Conservation (phyloP, 2,797 vertebrate species). For the Siniperca obscura region DNA sequence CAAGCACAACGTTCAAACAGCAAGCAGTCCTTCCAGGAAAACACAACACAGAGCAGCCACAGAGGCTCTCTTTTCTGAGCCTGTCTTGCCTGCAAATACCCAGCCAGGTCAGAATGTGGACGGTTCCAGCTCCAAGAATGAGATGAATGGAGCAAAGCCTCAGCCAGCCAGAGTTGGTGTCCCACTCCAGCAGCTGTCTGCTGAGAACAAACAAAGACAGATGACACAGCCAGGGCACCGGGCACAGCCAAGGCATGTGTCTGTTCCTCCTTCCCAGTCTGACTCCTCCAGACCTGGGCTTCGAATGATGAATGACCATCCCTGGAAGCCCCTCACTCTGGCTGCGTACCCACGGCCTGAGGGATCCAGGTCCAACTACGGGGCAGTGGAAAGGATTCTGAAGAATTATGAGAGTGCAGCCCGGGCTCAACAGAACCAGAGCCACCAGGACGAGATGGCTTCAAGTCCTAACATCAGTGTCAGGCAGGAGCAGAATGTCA, state of each 20-base stretch:
- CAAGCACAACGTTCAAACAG: conserved; percentile 60
- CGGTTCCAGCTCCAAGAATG: conserved; percentile 56
- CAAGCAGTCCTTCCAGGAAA: conserved; percentile 66
- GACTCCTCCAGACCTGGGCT: conserved; percentile 73
- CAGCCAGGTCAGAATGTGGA: conserved; percentile 48
- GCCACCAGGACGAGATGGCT: conserved; percentile 36
- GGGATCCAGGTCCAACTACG: conserved; percentile 95
- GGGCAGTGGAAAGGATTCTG: conserved; percentile 94
- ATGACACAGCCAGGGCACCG: conserved; percentile 47
- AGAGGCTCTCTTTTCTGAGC: conserved; percentile 58
- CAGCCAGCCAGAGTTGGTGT: conserved; percentile 52
- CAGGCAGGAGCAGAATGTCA: conserved; percentile 78
- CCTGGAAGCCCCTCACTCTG: conserved; percentile 93
- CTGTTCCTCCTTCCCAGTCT: conserved; percentile 63
- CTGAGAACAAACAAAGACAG: conserved; percentile 70
- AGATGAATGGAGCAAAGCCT: conserved; percentile 63
- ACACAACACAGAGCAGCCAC: conserved; percentile 61
- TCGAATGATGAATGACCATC: conserved; percentile 87
- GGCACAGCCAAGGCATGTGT: conserved; percentile 49
- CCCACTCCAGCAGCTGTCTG: conserved; percentile 60
- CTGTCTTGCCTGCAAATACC: conserved; percentile 42
- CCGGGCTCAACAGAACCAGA: conserved; percentile 77
- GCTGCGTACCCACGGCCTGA: conserved; percentile 93
- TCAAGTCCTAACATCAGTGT: conserved; percentile 66
- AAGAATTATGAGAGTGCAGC: conserved; percentile 91